Conservation (phyloP, 2,797 vertebrate genomes). For the Periophthalmus magnuspinnatus region DNA sequence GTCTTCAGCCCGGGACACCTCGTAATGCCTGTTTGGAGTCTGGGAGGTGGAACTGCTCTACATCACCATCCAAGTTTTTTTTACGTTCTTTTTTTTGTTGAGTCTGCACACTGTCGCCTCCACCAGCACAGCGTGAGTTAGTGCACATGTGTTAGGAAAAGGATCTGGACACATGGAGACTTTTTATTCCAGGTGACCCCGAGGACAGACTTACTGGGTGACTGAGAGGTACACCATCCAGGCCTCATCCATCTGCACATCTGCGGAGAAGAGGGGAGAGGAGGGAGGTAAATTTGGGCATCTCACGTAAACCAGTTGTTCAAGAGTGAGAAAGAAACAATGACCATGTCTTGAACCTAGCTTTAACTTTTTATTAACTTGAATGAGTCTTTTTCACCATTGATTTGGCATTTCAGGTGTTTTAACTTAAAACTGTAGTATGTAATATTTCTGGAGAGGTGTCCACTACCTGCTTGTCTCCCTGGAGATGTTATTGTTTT, state of each 20-base stretch:
- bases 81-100: constrained; percentile 20
- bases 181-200: constrained; percentile 57
- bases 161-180: constrained; percentile 63
- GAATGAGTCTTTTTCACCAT: no score
- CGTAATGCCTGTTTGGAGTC: constrained; percentile 50
- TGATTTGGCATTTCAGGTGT: no score
- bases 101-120: constrained; percentile 56
- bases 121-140: constrained; percentile 18
- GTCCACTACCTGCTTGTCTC: no score
- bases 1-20: constrained; percentile 74
- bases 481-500: no score
- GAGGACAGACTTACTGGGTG: constrained; percentile 47
- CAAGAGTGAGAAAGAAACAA: background rate
- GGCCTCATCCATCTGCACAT: constrained; percentile 51
- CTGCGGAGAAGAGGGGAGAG: constrained; percentile 16
- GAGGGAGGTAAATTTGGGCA: constrained; percentile 30
- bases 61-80: constrained; percentile 51
- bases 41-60: constrained; percentile 52
- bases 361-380: background rate
- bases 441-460: background rate
- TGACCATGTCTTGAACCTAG: no score
- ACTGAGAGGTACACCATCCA: constrained; percentile 50
- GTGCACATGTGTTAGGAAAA: constrained; percentile 30
- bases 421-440: no score
- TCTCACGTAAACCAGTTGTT: background rate